These are phyloP conservation scores for Xestia sexstrigata DNA, from an alignment of 2,888 invertebrate species.

Conservation along the genomic window DNA sequence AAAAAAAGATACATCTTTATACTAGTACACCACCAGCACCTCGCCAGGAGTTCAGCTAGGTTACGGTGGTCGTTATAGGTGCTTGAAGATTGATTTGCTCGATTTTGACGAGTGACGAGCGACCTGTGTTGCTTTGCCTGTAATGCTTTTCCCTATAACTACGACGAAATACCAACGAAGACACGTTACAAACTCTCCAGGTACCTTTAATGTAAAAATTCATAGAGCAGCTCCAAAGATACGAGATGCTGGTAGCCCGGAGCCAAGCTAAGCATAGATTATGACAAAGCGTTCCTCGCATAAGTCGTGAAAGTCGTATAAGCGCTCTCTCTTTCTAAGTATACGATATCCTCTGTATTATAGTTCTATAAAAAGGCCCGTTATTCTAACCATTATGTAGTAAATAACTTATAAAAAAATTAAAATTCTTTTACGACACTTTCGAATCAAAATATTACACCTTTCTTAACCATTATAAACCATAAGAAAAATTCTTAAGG, in stretches of 20 bases:
- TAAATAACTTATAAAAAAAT: constrained; percentile 53
- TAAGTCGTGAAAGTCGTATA: constrained; percentile 61
- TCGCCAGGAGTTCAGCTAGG: neutral
- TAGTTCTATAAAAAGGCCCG: constrained; percentile 46
- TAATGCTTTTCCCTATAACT: neutral
- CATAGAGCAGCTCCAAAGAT: too few species aligned
- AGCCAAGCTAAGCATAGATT: constrained; percentile 19
- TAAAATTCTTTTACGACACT: constrained; percentile 63
- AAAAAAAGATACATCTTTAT: neutral
- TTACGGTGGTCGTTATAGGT: neutral
- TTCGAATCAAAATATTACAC: constrained; percentile 64
- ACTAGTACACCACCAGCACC: neutral
- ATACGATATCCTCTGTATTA: constrained; percentile 54
- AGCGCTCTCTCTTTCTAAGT: constrained; percentile 57
- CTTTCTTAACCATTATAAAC: constrained; percentile 33
- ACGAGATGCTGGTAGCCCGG: neutral
- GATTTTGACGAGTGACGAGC: neutral
- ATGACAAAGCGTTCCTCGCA: constrained; percentile 38
- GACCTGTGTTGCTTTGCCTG: neutral
- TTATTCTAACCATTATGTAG: constrained; percentile 38
- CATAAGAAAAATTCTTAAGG: constrained; percentile 71
- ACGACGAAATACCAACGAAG: neutral
- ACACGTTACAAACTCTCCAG: neutral
- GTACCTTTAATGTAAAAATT: neutral
- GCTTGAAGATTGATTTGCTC: neutral